Evolutionary conservation across 2,797 vertebrate species (phyloP).

Genomic region (Eulemur mongoz): DNA sequence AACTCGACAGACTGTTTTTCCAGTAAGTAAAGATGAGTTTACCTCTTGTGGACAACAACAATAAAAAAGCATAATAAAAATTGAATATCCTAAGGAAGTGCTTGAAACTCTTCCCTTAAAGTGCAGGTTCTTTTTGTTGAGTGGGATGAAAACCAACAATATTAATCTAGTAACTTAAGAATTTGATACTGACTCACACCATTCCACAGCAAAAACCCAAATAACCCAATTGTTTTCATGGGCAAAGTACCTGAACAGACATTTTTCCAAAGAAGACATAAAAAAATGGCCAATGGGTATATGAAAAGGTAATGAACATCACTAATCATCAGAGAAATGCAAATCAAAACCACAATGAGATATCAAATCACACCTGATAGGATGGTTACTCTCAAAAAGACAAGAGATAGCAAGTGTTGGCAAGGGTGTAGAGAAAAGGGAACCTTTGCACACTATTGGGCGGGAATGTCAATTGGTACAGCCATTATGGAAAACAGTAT

Average conservation of each 20-base stretch:
- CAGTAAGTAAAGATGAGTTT: conserved; percentile 26
- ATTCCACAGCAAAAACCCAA: background rate
- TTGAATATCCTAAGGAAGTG: background rate
- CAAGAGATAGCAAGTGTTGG: background rate
- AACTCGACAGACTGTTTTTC: background rate
- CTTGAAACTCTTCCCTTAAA: conserved; percentile 28
- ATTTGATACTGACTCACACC: background rate
- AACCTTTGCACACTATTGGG: background rate
- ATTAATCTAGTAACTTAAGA: conserved; percentile 22
- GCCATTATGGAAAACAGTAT: background rate
- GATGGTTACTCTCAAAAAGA: background rate
- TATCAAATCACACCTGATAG: background rate
- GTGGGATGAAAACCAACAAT: background rate
- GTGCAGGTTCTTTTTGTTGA: background rate
- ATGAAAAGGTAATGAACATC: background rate
- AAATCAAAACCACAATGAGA: background rate
- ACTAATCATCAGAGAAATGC: background rate
- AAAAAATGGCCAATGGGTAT: too few species aligned
- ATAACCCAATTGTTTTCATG: background rate
- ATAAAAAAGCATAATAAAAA: background rate
- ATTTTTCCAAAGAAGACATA: background rate
- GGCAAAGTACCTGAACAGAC: background rate
- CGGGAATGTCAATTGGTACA: background rate
- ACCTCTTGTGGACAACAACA: background rate
- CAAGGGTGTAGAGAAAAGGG: background rate